phyloP scores from a whole-genome alignment of 2,888 invertebrate species.

The Elmis aenea region DNA sequence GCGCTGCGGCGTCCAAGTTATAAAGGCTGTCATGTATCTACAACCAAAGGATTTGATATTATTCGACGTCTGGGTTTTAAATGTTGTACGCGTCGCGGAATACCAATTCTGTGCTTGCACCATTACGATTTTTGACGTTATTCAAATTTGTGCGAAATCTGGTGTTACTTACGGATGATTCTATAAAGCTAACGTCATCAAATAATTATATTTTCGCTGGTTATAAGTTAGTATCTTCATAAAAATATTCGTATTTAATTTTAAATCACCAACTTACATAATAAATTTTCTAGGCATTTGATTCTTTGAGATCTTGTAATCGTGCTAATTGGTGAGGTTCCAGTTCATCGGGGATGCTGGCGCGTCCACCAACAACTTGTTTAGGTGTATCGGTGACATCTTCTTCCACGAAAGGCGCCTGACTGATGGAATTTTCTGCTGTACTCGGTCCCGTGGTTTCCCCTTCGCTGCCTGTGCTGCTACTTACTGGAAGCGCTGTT shows the following conservation, averaged over 20 bases:
- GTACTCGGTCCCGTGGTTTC: conserved; percentile 61
- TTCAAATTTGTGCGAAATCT: too few species aligned
- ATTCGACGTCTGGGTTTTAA: too few species aligned
- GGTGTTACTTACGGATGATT: conserved; percentile 21
- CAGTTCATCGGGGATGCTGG: conserved; percentile 82
- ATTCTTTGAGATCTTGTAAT: conserved; percentile 84
- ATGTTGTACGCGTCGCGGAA: too few species aligned
- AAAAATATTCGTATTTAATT: conserved; percentile 23
- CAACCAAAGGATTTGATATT: too few species aligned
- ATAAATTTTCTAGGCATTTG: conserved; percentile 66
- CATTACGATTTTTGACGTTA: too few species aligned
- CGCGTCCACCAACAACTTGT: conserved; percentile 70
- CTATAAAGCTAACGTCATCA: conserved; percentile 4
- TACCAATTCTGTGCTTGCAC: too few species aligned
- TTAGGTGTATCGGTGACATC: conserved; percentile 57
- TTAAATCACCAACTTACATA: conserved; percentile 26
- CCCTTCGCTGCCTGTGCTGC: conserved; percentile 63
- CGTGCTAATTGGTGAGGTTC: conserved; percentile 85
- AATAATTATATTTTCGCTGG: conserved; percentile 4
- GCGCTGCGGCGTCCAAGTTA: too few species aligned
- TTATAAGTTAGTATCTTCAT: too few species aligned
- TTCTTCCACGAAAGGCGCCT: conserved; percentile 37
- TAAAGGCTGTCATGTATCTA: too few species aligned
- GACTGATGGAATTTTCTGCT: conserved; percentile 57
- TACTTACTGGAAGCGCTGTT: conserved; percentile 57